Conservation (phyloP, 2,888 invertebrate genomes). For the Alloscopus bannaensis region DNA sequence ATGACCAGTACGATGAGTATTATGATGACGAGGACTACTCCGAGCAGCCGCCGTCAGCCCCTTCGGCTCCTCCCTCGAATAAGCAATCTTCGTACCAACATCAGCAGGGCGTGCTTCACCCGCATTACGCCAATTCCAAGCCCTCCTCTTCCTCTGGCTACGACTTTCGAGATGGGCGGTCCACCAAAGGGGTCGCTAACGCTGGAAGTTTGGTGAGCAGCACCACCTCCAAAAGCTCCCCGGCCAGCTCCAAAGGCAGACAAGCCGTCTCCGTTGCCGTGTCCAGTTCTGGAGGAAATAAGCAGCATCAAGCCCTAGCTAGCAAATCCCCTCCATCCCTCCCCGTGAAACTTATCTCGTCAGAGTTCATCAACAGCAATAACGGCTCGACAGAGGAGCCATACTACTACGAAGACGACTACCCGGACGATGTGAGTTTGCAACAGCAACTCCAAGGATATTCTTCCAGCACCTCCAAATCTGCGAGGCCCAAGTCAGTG, state of each 20-base stretch:
- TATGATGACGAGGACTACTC: conserved; percentile 67
- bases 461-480: conserved; percentile 9
- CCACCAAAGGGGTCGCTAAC: conserved; percentile 45
- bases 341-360: conserved; percentile 81
- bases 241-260: conserved; percentile 20
- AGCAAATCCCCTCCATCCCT: conserved; percentile 83
- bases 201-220: conserved; percentile 26
- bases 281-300: conserved; percentile 29
- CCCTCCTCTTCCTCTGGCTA: conserved; percentile 31
- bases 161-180: conserved; percentile 64
- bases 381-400: conserved; percentile 75
- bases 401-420: conserved; percentile 75
- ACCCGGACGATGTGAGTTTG: conserved; percentile 51
- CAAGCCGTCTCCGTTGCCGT: conserved; percentile 47
- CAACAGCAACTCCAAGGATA: conserved; percentile 31
- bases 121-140: conserved; percentile 22
- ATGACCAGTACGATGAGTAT: conserved; percentile 71
- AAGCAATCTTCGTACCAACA: conserved; percentile 22
- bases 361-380: conserved; percentile 76
- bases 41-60: conserved; percentile 26
- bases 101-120: conserved; percentile 10
- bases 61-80: conserved; percentile 1
- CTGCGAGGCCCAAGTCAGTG: background rate
- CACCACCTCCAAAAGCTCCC: conserved; percentile 7
- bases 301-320: too few species aligned